A percentile compares a stretch with the other conserved stretches of the same genome.
phyloP scores from a whole-genome alignment of 2,888 invertebrate species.

The Eumerus sabulonum region DNA sequence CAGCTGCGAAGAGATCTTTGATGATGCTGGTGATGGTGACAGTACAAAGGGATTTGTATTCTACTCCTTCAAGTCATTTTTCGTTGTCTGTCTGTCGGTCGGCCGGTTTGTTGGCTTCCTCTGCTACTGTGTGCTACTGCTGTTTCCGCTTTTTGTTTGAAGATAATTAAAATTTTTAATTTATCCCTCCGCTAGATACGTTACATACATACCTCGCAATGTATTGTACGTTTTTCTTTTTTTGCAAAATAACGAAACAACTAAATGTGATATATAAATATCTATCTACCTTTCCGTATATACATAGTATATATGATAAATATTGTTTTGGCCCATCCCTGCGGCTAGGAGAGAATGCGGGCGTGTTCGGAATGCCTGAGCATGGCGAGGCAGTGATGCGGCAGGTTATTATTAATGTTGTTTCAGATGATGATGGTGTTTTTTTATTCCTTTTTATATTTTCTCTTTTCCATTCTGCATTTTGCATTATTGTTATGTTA shows the following conservation, averaged over 20 bases:
- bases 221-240: conserved; percentile 47
- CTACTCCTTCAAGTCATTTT: conserved; percentile 57
- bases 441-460: conserved; percentile 15
- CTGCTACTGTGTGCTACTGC: conserved; percentile 56
- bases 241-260: conserved; percentile 33
- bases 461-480: too few relatives aligned
- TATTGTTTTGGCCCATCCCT: conserved; percentile 53
- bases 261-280: conserved; percentile 1
- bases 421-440: conserved; percentile 66
- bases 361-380: conserved; percentile 41
- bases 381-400: conserved; percentile 41
- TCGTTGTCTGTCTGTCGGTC: conserved; percentile 40
- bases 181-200: conserved; percentile 54
- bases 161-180: conserved; percentile 67
- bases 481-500: conserved; percentile 41
- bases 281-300: background rate
- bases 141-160: conserved; percentile 57
- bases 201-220: conserved; percentile 40
- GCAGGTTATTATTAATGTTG: conserved; percentile 66
- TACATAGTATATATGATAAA: conserved; percentile 34
- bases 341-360: conserved; percentile 50
- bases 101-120: conserved; percentile 33
- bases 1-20: background rate
- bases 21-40: conserved; percentile 33
- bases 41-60: conserved; percentile 61